These are phyloP conservation scores for Charadrius vociferus DNA, from an alignment of 2,113 vertebrate genomes.

Conservation along the genomic window DNA sequence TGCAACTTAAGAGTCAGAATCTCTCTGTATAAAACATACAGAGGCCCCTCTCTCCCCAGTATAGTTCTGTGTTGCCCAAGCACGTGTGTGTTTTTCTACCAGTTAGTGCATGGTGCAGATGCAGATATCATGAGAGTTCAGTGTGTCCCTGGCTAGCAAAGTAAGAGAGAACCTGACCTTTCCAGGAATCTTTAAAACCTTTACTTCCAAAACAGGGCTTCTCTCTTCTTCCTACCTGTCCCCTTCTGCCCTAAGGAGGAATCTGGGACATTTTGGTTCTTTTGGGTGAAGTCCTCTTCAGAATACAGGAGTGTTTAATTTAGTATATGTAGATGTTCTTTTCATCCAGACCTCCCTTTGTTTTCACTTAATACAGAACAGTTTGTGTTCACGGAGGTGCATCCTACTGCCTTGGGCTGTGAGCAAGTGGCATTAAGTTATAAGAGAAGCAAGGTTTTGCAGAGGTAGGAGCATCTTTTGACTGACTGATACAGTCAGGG, in stretches of 20 bases:
- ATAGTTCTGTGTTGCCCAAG: neutral
- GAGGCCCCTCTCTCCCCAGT: neutral
- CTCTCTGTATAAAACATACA: neutral
- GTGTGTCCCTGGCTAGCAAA: neutral
- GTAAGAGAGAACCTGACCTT: neutral
- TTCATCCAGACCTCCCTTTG: neutral
- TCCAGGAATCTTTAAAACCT: neutral
- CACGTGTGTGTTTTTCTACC: neutral
- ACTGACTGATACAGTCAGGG: neutral
- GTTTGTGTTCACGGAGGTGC: neutral
- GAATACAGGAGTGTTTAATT: neutral
- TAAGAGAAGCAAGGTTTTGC: neutral
- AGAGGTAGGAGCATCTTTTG: neutral
- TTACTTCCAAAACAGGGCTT: neutral
- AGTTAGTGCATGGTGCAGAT: neutral
- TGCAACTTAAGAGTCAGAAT: neutral
- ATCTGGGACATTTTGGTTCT: neutral
- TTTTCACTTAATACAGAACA: neutral
- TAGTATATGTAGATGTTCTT: neutral
- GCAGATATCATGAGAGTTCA: neutral
- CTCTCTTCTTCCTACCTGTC: neutral
- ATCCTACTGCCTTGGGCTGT: neutral
- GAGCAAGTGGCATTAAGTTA: neutral
- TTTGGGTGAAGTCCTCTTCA: neutral
- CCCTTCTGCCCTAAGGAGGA: neutral